Evolutionary conservation across 2,888 invertebrate genomes (phyloP), one percentile per base, ranked within the genome.

Genomic region (Tetranychus truncatus): DNA sequence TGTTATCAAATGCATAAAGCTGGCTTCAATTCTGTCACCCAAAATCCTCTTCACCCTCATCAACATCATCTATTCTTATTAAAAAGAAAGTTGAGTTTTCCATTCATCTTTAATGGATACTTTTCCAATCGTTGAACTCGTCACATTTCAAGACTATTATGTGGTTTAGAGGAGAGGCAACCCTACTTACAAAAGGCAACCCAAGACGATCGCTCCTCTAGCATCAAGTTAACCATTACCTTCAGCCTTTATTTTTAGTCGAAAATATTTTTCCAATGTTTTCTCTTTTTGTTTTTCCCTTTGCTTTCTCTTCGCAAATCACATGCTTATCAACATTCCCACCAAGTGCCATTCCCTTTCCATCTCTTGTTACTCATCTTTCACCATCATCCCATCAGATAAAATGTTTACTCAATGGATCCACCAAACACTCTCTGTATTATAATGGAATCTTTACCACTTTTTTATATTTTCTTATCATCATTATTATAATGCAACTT

Each of bases 21-120:
- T 66, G 66, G 66, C 18, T n/a, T 20, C 18, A 66, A 66, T 66
- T 66, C 5, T 66, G 20, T 34, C 34, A 34, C 34, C 34, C 34
- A 34, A 34, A 34, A 34, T 34, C 34, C 34, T 34, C 34, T 34
- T 34, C 34, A 34, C 34, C 34, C 34, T 69, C 34, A 24, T 69
- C 34, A 24, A 11, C 69, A 69, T 69, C 69, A 69, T 69, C 69
- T 66, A n/a, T 66, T n/a, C 66, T 66, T 66, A 66, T 66, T 20
- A 18, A 20, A 24, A 24, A 24, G 24, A 24, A n/a, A 66, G 18
- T 5, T 20, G 66, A 66, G 20, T n/a, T 66, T n/a, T 5, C 66
- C 66, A n/a, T 66, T n/a, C 66, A 66, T 66, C 18, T 66, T 18
- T n/a, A n/a, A 20, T 18, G 66, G 18, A 66, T 66, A 20, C 66